Base-by-base conservation (phyloP, 2,888 invertebrate species). In the Lepidochrysops patricia region DNA sequence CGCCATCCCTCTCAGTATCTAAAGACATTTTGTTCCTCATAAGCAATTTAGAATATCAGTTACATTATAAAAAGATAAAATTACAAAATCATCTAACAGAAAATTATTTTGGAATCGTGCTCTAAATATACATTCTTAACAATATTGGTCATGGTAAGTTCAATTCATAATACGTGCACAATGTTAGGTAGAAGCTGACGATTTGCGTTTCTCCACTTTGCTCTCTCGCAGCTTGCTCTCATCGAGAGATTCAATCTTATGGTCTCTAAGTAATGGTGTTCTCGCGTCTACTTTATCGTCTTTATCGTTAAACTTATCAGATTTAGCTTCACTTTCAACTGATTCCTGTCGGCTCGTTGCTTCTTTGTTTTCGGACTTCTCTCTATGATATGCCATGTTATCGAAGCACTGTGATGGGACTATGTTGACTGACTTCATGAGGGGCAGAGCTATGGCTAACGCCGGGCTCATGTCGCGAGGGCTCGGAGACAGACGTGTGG, bases 381-480 rank as follows among this genome's bases (percentile, higher is more conserved):
- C 87, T 32, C 67, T 79, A 64, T 87, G 84, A 66, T 79, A 90
- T 5, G 84, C 90, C 81, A 89, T 85, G 66, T 90, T 90, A 67
- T 90, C 90, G 61, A 89, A 90, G 68, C 89, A 90, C 65, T 89
- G 89, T 9, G 81, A 75, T 50, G 89, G 89, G 52, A 87, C 82
- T 52, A 89, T 75, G 71, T 89, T 89, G 37, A 89, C 87, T 7
- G 90, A 89, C 64, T 92, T 91, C 85, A 92, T 89, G 86, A 91
- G 91, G 61, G 91, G 90, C 64, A 92, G 75, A 61, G 92, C 91
- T 72, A 91, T 91, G 57, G 91, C 90, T 57, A 92, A 79, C 48
- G 92, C 91, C 60, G 92, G 91, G 73, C 92, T 92, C 78, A 92
- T 89, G 69, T 92, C 92, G 63, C 92, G 87, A 62, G 93, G 93